Evolutionary conservation across 2,888 invertebrate species (phyloP), one percentile per base, ranked within the genome.

Genomic region (Zootermopsis nevadensis): DNA sequence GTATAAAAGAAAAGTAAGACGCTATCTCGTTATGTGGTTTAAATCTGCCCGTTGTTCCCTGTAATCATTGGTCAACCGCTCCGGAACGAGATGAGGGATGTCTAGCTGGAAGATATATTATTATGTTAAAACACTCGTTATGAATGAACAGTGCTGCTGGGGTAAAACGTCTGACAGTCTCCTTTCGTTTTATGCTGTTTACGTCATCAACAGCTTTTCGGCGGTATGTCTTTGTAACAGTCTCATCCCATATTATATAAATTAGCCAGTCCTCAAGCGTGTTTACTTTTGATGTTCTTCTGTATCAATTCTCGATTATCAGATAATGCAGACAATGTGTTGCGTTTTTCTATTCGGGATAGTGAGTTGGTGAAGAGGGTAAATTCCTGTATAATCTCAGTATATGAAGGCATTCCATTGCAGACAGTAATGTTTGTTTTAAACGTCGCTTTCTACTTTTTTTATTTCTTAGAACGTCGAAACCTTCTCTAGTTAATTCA

Each of bases 101-200:
- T n/a, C 24, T 74, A 22, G 35, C 74, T 38, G 24, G 10, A 74
- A 42, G 74, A 24, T n/a, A 38, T 74, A 42, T 42, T 74, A 74
- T 74, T 74, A 74, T 74, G 35, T 74, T 38, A 38, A 42, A 10
- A 35, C 74, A 38, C 31, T 74, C 38, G 72, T 74, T 74, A 74
- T 74, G 74, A 74, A 74, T 74, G 74, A 38, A 15, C 74, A 38
- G 42, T 74, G 74, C n/a, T n/a, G 74, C 74, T 42, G n/a, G 74
- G 74, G 74, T 38, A 74, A 74, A n/a, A 74, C 33, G 38, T 38
- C 74, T 74, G 35, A 38, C 31, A 35, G n/a, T 22, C 33, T 74
- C 38, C n/a, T 27, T 30, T 69, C 27, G 31, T 69, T 74, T 74
- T 74, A 74, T 38, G 74, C 35, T 4, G 74, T 42, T 74, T 74